These are phyloP conservation scores for Staurois parvus DNA, from an alignment of 2,797 vertebrate genomes.

Conservation along the genomic window DNA sequence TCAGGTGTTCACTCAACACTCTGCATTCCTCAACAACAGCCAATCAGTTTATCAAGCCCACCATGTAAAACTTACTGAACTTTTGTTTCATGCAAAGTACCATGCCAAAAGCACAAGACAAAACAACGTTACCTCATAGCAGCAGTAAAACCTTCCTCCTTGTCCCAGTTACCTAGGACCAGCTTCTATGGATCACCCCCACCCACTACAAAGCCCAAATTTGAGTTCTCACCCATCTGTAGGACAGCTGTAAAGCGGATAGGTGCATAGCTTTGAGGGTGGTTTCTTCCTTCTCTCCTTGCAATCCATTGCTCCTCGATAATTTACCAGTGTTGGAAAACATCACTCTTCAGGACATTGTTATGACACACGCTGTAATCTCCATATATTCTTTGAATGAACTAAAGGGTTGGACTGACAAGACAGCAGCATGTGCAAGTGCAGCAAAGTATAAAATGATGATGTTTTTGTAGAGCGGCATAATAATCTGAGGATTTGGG, in stretches of 20 bases:
- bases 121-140: not conserved
- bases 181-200: not conserved
- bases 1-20: no score
- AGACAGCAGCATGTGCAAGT: not conserved
- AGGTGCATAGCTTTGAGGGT: not conserved
- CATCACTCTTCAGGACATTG: no score
- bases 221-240: not conserved
- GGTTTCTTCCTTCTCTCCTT: not conserved
- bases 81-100: no score
- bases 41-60: no score
- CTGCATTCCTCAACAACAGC: no score
- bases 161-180: not conserved
- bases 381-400: not conserved
- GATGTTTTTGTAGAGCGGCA: not conserved
- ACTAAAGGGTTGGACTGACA: not conserved
- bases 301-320: not conserved
- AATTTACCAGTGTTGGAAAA: not conserved
- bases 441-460: not conserved
- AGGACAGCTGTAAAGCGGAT: not conserved
- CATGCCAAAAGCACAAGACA: no score
- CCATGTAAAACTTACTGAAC: no score
- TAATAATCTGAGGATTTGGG: not conserved
- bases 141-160: not conserved
- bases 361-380: not conserved
- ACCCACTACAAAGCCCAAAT: not conserved